Evolutionary conservation across 2,888 invertebrate genomes (phyloP), one percentile per base, ranked within the genome.

Genomic region (Cyrtodaria siliqua): DNA sequence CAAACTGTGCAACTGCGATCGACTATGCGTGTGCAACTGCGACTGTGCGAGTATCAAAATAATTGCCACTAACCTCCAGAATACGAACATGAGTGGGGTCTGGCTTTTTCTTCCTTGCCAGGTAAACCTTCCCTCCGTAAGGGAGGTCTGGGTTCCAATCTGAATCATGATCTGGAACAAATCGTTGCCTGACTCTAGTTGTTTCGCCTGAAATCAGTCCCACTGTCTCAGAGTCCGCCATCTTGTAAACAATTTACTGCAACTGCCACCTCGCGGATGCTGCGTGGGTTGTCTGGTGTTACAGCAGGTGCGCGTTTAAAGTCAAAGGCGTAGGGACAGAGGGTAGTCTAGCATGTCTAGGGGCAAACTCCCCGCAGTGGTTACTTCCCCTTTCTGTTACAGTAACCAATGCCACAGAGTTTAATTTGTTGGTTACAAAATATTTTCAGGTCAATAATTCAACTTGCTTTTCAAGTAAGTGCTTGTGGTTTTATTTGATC

Each of bases 121-220:
- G 79, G 70, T 91, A 93, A 2, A 93, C 93, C 82, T 92, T 93
- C 1, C 93, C 93, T 12, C 93, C 93, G 82, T 93, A 94, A 0
- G 93, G 94, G 18, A 93, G 62, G 61, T 87, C 80, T 29, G 90
- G 83, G 57, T 91, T 86, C 89, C 90, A 91, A 26, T 91, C 90
- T 0, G 83, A 57, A 38, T 86, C 85, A 18, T 57, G 50, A 24
- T 85, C 83, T 9, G 84, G 85, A 12, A 64, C 50, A 26, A 69
- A 83, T 27, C 87, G 69, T 18, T 87, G 85, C 47, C 85, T 52
- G 8, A 83, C n/a, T 64, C 78, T 82, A 9, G 67, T 52, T 26
- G 61, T 61, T 53, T 72, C 61, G 14, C 20, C 24, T 12, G 26
- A 23, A 27, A 57, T 42, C 38, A 69, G 49, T 49, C 53, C 60